Evolutionary conservation across 1,140 invertebrate species (phyloP).

Genomic region (honey bee (Apis mellifera)): Amel_HAv3.1 CM009936.2:11359501-11360000

Average conservation of each 20-base stretch:
- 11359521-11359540: background rate
- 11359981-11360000: constrained; percentile 10
- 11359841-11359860: background rate
- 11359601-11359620: background rate
- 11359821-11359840: background rate
- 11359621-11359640: background rate
- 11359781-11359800: background rate
- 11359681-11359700: background rate
- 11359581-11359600: background rate
- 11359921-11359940: too few relatives aligned
- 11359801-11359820: too few relatives aligned
- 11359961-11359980: background rate
- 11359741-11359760: background rate
- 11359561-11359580: background rate
- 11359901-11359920: background rate
- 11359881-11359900: constrained; percentile 10
- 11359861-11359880: background rate
- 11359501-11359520: background rate
- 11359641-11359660: too few relatives aligned
- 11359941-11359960: background rate
- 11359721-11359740: too few relatives aligned
- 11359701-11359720: background rate
- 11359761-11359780: too few relatives aligned
- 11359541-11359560: background rate
- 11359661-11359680: background rate